These are phyloP conservation scores for Balaeniceps rex DNA, from an alignment of 2,113 vertebrate species.

Conservation along the genomic window DNA sequence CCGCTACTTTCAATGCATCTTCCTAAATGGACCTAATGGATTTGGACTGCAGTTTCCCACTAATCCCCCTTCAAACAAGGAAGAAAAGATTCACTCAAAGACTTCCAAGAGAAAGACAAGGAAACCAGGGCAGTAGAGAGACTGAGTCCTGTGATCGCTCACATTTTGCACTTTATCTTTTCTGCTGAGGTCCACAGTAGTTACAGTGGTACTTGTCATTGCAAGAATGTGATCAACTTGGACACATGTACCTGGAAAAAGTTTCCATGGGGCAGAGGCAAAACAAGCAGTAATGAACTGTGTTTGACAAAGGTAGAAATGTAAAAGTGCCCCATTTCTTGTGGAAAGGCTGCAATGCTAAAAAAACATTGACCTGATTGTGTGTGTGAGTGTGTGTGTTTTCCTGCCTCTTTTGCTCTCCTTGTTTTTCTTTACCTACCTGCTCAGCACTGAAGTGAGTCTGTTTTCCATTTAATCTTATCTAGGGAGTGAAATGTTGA, in stretches of 20 bases:
- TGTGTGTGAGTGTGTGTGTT: not conserved
- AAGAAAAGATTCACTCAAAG: conserved; percentile 54
- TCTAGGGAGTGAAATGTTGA: not conserved
- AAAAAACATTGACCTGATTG: not conserved
- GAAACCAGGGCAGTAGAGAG: conserved; percentile 64
- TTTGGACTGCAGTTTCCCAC: conserved; percentile 75
- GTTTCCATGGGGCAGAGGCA: not conserved
- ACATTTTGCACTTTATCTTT: conserved; percentile 48
- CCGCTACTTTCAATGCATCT: conserved; percentile 80
- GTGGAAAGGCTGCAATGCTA: conserved; percentile 18
- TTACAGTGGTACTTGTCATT: not conserved
- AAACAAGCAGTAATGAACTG: not conserved
- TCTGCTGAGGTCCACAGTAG: conserved; percentile 39
- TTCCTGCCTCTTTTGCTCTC: conserved; percentile 19
- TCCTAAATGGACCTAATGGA: conserved; percentile 76
- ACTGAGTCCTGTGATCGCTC: not conserved
- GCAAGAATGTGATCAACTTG: not conserved
- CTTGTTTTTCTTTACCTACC: conserved; percentile 17
- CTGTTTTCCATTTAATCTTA: conserved; percentile 20
- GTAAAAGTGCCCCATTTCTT: not conserved
- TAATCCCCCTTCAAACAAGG: conserved; percentile 51
- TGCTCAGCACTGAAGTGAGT: conserved; percentile 26
- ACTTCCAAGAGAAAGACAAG: conserved; percentile 64
- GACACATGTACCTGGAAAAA: conserved; percentile 1
- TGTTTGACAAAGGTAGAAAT: not conserved